Percentiles rank a stretch among this genome's conserved stretches.
These are phyloP conservation scores for Dermochelys coriacea DNA, from an alignment of 2,797 vertebrate species.

Conservation along the genomic window DNA sequence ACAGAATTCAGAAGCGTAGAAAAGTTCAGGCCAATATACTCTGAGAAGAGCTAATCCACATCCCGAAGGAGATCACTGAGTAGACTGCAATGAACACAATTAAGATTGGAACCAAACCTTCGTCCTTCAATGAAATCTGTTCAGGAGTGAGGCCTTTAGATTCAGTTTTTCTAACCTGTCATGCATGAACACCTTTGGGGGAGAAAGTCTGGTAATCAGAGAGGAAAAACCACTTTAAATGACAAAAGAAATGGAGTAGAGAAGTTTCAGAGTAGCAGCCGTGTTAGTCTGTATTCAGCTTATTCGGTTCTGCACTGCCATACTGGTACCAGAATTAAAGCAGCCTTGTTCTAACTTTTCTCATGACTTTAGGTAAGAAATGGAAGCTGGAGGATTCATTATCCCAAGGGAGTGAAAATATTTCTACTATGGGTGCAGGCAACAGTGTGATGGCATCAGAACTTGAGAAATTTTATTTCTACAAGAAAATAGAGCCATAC, in stretches of 20 bases:
- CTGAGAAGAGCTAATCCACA: background rate
- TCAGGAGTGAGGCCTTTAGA: background rate
- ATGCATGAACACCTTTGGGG: background rate
- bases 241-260: background rate
- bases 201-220: no score
- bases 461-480: background rate
- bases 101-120: background rate
- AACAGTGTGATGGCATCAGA: slow-evolving; percentile 35
- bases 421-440: background rate
- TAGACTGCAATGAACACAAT: background rate
- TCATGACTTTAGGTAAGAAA: background rate
- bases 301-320: background rate
- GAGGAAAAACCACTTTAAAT: no score
- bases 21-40: no score
- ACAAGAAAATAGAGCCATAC: background rate
- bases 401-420: background rate
- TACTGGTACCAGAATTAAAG: background rate
- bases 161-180: background rate
- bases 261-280: no score
- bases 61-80: background rate
- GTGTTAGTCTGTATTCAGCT: no score
- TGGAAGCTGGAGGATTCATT: background rate
- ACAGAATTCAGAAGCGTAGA: no score
- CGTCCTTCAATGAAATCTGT: background rate
- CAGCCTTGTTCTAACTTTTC: background rate